Percentiles rank a stretch among this genome's conserved stretches.
These are phyloP conservation scores for Scaptomyza tumidula DNA, from an alignment of 2,888 invertebrate species.

Conservation along the genomic window DNA sequence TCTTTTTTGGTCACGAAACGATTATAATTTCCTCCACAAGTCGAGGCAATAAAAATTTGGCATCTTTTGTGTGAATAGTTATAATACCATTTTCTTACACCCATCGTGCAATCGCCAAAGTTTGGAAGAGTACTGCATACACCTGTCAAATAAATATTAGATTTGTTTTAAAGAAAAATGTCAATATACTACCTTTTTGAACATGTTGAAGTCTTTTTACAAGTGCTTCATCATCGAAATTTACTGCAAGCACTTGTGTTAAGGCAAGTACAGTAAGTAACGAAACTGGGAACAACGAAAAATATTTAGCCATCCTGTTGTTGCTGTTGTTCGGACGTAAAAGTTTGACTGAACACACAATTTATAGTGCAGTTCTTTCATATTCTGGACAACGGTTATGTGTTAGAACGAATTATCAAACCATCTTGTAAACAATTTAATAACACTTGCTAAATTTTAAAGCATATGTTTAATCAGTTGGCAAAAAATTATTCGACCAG, in stretches of 20 bases:
- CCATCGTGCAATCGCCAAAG: slow-evolving; percentile 42
- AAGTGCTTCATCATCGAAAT: no score
- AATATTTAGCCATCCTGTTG: slow-evolving; percentile 4
- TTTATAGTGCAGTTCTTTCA: slow-evolving; percentile 18
- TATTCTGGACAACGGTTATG: background rate
- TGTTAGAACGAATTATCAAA: no score
- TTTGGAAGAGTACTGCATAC: slow-evolving; percentile 17
- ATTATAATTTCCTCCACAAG: slow-evolving; percentile 51
- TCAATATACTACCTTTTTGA: background rate
- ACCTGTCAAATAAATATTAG: slow-evolving; percentile 9
- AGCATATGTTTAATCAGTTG: slow-evolving; percentile 63
- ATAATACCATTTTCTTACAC: slow-evolving; percentile 39
- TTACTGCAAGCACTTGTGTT: no score
- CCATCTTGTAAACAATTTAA: slow-evolving; percentile 2
- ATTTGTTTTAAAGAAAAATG: background rate
- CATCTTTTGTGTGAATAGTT: slow-evolving; percentile 15
- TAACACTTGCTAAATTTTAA: slow-evolving; percentile 14
- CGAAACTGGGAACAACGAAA: background rate
- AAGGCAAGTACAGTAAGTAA: background rate
- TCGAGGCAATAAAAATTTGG: slow-evolving; percentile 38
- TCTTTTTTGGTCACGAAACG: slow-evolving; percentile 31
- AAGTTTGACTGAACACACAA: slow-evolving; percentile 2
- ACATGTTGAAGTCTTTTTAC: no score
- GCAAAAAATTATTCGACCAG: slow-evolving; percentile 43
- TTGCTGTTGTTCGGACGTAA: background rate